Evolutionary conservation across 1,140 invertebrate species (phyloP), one percentile per base, ranked within the genome.

Genomic region (Drosophila parvula): DNA sequence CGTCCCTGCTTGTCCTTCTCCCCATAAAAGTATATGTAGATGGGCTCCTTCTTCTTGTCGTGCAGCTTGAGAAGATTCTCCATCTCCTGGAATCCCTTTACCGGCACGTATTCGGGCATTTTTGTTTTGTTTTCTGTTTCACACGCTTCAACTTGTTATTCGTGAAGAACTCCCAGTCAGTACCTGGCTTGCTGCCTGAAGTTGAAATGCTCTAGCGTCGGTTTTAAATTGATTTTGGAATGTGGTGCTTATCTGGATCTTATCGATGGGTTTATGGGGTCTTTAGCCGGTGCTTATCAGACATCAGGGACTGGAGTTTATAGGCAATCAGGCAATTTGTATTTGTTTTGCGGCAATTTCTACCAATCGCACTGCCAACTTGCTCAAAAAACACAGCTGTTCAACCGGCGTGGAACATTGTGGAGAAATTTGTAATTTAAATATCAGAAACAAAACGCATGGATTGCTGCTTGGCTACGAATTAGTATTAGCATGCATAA

Each of bases 21-120:
- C 32, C 84, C 84, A 11, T 69, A 84, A 44, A 88, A 84, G 40
- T 88, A 88, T 12, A 88, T 50, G 27, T 88, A 88, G 30, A 88
- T 78, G 8, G 71, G 76, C 12, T 41, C 57, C 3, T 41, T 61
- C 2, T 32, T 28, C 3, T 48, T 61, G 0, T 64, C 58, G 8
- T 83, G 41, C 16, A 38, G 0, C 18, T 71, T 70, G 1, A 88
- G 73, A 7, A 78, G 56, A 28, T 67, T 61, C 73, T 74, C 45
- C 62, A 89, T 62, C 53, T 83, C 76, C 40, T 74, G 30, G 44
- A 59, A 78, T 9, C 83, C 83, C 3, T 50, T 67, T 2, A 65
- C 62, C 45, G 63, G 60, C 30, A 89, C 48, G 40, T 67, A 89
- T 55, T 88, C 59, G 94, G 92, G 16, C 93, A 90, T 69, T 81